phyloP scores from a whole-genome alignment of 1,140 invertebrate genomes.

The Thaumatotibia leucotreta region DNA sequence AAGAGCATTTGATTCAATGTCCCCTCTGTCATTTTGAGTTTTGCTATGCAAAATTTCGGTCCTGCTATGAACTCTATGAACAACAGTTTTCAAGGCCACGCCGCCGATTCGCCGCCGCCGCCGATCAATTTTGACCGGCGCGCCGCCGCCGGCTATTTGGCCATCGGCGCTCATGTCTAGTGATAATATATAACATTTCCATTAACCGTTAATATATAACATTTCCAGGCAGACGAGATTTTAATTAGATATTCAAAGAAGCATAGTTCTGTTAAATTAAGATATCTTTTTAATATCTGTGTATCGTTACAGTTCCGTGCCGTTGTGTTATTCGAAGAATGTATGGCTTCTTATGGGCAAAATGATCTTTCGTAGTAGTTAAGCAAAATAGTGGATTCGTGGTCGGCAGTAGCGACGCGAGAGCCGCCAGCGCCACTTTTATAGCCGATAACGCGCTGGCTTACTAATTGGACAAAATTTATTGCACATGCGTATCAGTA shows the following conservation, averaged over 20 bases:
- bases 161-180: too few species aligned
- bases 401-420: neutral
- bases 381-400: neutral
- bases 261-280: neutral
- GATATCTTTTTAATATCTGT: neutral
- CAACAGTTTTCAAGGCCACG: too few species aligned
- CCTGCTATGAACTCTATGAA: too few species aligned
- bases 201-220: neutral
- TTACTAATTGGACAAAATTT: slow-evolving; percentile 28
- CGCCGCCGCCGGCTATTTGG: too few species aligned
- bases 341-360: neutral
- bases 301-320: neutral
- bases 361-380: neutral
- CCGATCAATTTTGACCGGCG: too few species aligned
- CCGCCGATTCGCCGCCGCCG: too few species aligned
- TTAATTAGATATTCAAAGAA: neutral
- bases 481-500: slow-evolving; percentile 18
- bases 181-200: too few species aligned
- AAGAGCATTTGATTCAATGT: too few species aligned
- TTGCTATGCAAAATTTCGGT: too few species aligned
- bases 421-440: slow-evolving; percentile 17
- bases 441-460: slow-evolving; percentile 18
- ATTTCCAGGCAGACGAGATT: neutral
- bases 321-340: neutral
- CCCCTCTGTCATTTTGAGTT: too few species aligned